Conservation (phyloP, 2,888 invertebrate genomes). For the Trypoxylon attenuatum region DNA sequence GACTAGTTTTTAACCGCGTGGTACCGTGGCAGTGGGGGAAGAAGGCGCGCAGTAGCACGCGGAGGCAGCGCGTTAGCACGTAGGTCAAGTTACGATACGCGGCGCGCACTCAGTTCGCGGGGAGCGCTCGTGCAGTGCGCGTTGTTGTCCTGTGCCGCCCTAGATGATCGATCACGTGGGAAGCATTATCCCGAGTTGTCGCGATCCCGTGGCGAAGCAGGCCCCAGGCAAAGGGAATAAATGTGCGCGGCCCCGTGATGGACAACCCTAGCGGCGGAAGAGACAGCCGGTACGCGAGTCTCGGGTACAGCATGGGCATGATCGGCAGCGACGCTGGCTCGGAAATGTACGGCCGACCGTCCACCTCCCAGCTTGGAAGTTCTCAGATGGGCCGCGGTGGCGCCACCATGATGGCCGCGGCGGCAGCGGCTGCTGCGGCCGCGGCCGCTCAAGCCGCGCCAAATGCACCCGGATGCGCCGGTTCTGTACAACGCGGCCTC, state of each 20-base stretch:
- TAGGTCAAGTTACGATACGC: constrained; percentile 75
- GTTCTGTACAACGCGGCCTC: constrained; percentile 78
- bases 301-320: constrained; percentile 90
- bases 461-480: constrained; percentile 60
- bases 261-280: constrained; percentile 91
- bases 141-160: constrained; percentile 61
- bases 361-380: constrained; percentile 68
- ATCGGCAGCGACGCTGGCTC: constrained; percentile 85
- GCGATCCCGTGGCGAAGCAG: constrained; percentile 73
- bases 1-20: constrained; percentile 61
- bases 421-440: constrained; percentile 51
- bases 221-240: constrained; percentile 71
- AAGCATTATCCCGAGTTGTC: constrained; percentile 74
- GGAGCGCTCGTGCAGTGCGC: constrained; percentile 68
- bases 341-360: constrained; percentile 82
- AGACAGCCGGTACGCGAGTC: constrained; percentile 89
- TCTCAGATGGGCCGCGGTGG: constrained; percentile 71
- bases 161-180: constrained; percentile 70
- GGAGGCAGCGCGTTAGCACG: constrained; percentile 68
- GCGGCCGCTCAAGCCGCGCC: constrained; percentile 52
- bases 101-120: constrained; percentile 68
- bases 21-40: constrained; percentile 53
- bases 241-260: constrained; percentile 78
- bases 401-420: constrained; percentile 73
- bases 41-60: constrained; percentile 53